Conservation (phyloP, 2,113 vertebrate species). For the Sakesphorus luctuosus region DNA sequence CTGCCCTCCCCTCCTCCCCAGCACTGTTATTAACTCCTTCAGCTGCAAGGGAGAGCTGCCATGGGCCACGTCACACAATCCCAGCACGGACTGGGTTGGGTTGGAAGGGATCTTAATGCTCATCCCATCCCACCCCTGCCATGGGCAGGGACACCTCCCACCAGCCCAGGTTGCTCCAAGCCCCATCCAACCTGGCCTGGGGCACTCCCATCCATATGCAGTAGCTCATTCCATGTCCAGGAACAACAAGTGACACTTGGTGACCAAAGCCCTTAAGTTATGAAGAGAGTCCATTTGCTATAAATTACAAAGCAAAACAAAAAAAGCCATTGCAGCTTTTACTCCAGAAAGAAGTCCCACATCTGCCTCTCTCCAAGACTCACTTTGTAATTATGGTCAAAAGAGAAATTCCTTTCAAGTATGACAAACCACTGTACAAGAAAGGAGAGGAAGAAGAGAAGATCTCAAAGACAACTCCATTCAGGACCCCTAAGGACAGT, state of each 20-base stretch:
- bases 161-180: not conserved
- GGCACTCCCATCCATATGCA: not conserved
- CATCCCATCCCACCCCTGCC: not conserved
- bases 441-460: not conserved
- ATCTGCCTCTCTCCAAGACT: not conserved
- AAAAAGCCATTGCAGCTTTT: not conserved
- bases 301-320: not conserved
- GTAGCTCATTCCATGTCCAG: not conserved
- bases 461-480: not conserved
- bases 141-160: not conserved
- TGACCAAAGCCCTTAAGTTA: not conserved
- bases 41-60: not conserved
- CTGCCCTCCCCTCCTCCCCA: not conserved
- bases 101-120: not conserved
- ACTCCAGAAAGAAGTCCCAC: not conserved
- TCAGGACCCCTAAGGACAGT: not conserved
- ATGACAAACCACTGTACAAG: not conserved
- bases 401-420: not conserved
- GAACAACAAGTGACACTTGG: not conserved
- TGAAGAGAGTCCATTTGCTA: not conserved
- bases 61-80: fast-evolving
- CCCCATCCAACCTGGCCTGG: not conserved
- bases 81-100: not conserved
- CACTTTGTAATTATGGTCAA: not conserved
- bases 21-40: not conserved